Evolutionary conservation across 1,140 invertebrate species (phyloP).

Genomic region (Chionoecetes opilio): DNA sequence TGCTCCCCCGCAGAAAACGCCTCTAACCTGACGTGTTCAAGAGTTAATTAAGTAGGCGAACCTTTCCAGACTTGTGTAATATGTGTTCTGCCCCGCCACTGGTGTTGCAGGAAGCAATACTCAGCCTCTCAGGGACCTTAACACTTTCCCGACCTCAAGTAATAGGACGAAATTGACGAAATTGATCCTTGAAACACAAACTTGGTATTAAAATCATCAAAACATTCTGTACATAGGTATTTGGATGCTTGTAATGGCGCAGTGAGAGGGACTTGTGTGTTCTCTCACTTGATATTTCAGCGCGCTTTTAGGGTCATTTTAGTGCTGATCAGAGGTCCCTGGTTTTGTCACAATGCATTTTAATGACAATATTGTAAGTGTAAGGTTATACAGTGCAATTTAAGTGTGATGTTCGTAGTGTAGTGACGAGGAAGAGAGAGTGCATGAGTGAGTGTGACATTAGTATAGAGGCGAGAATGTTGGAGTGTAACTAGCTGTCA

Average conservation of each 20-base stretch:
- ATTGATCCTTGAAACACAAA: not conserved
- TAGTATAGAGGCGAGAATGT: not conserved
- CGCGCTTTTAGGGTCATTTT: not conserved
- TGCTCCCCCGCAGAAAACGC: too few relatives aligned
- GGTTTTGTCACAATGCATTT: conserved; percentile 28
- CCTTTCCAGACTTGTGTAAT: too few relatives aligned
- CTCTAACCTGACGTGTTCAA: too few relatives aligned
- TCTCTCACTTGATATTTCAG: not conserved
- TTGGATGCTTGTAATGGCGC: not conserved
- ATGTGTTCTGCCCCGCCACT: too few relatives aligned
- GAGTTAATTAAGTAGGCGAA: too few relatives aligned
- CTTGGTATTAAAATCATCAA: not conserved
- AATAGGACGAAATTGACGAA: not conserved
- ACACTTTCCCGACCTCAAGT: not conserved
- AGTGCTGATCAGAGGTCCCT: not conserved
- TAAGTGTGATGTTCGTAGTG: conserved; percentile 18
- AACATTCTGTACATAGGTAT: not conserved
- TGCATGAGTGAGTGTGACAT: not conserved
- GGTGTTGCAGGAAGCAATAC: too few relatives aligned
- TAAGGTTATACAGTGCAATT: conserved; percentile 19
- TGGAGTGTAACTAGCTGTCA: not conserved
- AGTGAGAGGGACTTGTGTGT: not conserved
- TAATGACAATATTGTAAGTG: not conserved
- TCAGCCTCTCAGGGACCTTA: not conserved
- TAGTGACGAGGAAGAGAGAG: not conserved